Percentiles rank a stretch among this genome's conserved stretches.
These are phyloP conservation scores for Corythornis cristatus DNA, from an alignment of 2,113 vertebrate species.

Conservation along the genomic window DNA sequence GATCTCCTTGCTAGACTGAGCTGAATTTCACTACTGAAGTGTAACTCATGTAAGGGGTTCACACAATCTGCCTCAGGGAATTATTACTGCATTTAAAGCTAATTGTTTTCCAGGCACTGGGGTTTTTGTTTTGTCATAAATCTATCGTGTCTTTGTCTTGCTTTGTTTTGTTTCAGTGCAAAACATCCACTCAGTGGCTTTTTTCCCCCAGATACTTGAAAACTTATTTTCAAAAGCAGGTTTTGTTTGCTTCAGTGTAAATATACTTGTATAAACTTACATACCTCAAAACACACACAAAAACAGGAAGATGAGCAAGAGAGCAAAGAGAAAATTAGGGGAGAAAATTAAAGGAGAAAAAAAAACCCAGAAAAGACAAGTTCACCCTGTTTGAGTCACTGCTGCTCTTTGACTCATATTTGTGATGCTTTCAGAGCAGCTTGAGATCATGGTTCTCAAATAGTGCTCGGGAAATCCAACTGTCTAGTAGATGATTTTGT, in stretches of 20 bases:
- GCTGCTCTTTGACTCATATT: background rate
- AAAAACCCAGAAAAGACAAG: background rate
- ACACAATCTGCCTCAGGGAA: conserved; percentile 8
- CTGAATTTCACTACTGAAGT: background rate
- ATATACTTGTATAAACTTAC: background rate
- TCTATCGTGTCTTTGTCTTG: background rate
- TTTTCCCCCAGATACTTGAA: background rate
- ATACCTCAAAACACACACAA: background rate
- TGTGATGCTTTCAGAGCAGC: background rate
- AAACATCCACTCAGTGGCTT: background rate
- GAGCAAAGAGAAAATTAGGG: background rate
- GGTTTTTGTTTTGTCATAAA: conserved; percentile 4
- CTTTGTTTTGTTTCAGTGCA: conserved; percentile 13
- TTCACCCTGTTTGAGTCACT: background rate
- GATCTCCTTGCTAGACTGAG: background rate
- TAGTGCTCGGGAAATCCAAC: background rate
- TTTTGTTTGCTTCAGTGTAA: background rate
- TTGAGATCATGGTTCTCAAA: background rate
- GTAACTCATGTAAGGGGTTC: background rate
- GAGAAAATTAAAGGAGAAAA: background rate
- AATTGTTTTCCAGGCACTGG: background rate
- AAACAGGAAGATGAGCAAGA: background rate
- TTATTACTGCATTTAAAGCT: background rate
- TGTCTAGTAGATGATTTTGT: background rate
- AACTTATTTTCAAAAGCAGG: background rate